These are phyloP conservation scores for Papilio dardanus DNA, from an alignment of 1,140 invertebrate genomes.

Conservation along the genomic window DNA sequence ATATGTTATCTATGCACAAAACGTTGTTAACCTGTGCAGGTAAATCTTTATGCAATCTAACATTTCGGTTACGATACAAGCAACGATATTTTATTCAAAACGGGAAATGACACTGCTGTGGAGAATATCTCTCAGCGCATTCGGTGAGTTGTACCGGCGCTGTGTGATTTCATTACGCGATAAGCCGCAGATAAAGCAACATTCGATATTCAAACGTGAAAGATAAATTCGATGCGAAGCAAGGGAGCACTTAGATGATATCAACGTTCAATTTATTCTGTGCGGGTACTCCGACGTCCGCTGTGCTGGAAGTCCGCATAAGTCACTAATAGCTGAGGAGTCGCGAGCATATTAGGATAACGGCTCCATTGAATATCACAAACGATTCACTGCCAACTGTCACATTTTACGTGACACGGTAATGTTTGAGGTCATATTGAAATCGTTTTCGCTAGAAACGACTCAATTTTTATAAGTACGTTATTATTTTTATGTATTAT, in stretches of 20 bases:
- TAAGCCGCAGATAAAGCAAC: conserved; percentile 48
- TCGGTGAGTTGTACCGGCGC: conserved; percentile 46
- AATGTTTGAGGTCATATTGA: conserved; percentile 22
- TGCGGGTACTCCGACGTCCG: conserved; percentile 32
- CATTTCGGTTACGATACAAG: conserved; percentile 9
- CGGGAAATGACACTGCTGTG: conserved; percentile 6
- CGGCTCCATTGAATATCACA: conserved; percentile 30
- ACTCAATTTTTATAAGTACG: not conserved
- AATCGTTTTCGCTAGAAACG: not conserved
- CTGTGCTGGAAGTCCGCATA: conserved; percentile 42
- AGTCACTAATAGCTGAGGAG: conserved; percentile 40
- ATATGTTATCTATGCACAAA: not conserved
- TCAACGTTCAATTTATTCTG: conserved; percentile 50
- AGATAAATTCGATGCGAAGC: conserved; percentile 39
- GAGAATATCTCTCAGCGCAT: conserved; percentile 35
- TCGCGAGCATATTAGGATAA: conserved; percentile 36
- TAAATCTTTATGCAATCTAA: conserved; percentile 25
- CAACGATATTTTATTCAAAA: conserved; percentile 17
- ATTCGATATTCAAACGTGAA: conserved; percentile 48
- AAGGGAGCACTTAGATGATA: conserved; percentile 48
- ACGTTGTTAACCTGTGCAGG: not conserved
- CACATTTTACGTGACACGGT: conserved; percentile 22
- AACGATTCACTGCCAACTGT: conserved; percentile 25
- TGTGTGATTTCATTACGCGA: conserved; percentile 48
- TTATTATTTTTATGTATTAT: not conserved